Base-by-base conservation (phyloP, 2,888 invertebrate species). In the Unio pictorum region DNA sequence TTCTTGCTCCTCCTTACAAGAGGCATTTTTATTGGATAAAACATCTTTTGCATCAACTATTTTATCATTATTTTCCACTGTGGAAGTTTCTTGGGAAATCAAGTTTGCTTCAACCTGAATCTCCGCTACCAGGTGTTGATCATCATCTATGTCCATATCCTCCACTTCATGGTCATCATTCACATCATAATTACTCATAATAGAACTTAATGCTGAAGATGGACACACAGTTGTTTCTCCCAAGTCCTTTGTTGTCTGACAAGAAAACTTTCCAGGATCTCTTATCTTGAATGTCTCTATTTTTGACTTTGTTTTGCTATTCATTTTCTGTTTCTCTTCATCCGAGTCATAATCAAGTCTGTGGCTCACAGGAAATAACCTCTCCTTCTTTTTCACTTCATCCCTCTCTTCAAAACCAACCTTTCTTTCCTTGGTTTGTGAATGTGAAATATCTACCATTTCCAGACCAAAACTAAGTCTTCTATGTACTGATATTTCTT, bases 91-190 rank as follows among this genome's bases (percentile, higher is more conserved):
- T 45, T 45, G 45, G 11, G 15, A 45, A 45, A 45, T 45, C 45
- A 45, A 45, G 15, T 15, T 45, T 45, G 8, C 15, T 45, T 63
- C 63, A 5, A 54, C 26, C 8, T 54, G 54, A n/a, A 55, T 54
- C 26, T 63, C 63, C 8, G 30, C n/a, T 23, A 55, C 23, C 23
- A 54, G 26, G 8, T 63, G 55, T 26, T 55, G 26, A 1, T 63
- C 63, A 15, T 69, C 55, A 56, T 72, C 72, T 6, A 72, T 45
- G 15, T 72, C 72, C 72, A 72, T 72, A 57, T 72, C 72, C n/a
- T 68, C 58, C 20, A 67, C 60, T 45, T 56, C 69, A 66, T 28
- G 61, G 45, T 60, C 65, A 11, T 65, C 66, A 30, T 57, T 28
- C 55, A 57, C 26, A 45, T 26, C n/a, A 20, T 45, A 26, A 55